A percentile compares a stretch with the other conserved stretches of the same genome.
Conservation (phyloP, 2,888 invertebrate species). For the Empis livida region DNA sequence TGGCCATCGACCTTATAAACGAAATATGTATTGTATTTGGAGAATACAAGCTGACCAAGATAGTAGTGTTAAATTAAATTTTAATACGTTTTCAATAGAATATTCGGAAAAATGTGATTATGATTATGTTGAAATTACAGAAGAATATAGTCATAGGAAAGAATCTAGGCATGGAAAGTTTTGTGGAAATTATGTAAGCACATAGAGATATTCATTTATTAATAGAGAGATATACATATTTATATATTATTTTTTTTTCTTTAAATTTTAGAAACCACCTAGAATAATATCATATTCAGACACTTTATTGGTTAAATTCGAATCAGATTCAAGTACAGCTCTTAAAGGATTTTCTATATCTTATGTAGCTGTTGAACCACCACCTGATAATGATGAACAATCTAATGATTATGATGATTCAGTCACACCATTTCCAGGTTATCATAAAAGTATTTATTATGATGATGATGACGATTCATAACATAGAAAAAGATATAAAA, state of each 20-base stretch:
- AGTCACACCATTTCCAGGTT: conserved; percentile 34
- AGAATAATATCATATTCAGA: conserved; percentile 82
- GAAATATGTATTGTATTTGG: conserved; percentile 88
- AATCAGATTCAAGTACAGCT: conserved; percentile 79
- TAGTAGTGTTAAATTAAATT: conserved; percentile 70
- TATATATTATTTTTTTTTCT: neutral
- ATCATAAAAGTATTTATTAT: conserved; percentile 25
- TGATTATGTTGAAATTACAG: conserved; percentile 82
- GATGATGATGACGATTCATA: conserved; percentile 11
- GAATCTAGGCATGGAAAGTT: conserved; percentile 59
- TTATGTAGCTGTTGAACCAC: conserved; percentile 57
- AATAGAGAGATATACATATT: too few species aligned
- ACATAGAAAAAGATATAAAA: conserved; percentile 6
- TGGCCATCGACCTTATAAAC: conserved; percentile 80
- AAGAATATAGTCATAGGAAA: conserved; percentile 55
- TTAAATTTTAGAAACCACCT: conserved; percentile 59
- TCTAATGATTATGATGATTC: conserved; percentile 26
- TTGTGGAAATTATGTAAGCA: conserved; percentile 73
- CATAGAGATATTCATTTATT: neutral
- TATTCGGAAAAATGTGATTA: conserved; percentile 85
- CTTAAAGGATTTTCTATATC: conserved; percentile 86
- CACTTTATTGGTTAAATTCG: conserved; percentile 73
- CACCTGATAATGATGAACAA: conserved; percentile 37
- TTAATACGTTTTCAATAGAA: conserved; percentile 59
- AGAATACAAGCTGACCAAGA: conserved; percentile 73